Evolutionary conservation across 2,797 vertebrate species (phyloP), one percentile per base, ranked within the genome.

Genomic region (Allobates femoralis): DNA sequence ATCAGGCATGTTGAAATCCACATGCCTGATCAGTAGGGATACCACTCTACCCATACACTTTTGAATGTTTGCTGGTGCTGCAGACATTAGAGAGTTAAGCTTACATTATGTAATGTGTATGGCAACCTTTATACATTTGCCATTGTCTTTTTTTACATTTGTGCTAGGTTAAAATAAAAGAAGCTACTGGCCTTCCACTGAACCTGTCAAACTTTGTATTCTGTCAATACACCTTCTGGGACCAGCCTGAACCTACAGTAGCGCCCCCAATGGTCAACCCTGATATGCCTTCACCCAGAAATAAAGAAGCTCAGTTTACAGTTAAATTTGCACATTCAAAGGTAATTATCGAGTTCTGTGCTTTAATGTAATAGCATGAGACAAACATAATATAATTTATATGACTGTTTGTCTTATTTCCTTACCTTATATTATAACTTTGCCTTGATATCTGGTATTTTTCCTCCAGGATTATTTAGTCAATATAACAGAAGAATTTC

Each of bases 221-320:
- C 95, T 98, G 98, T 92, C 98, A 99, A 90, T 99, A 99, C 87
- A 96, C 95, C 0, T 99, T 99, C 93, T 99, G 98, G 98, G 98
- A 99, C 91, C 96, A 98, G 26, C 94, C 95, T 0, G 94, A 96
- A 81, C 96, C 97, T 66, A 94, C 96, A 0, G 96, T 99, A 88
- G 98, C 97, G 0, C 98, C 98, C 83, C 98, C 98, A 1, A 95
- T 98, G 91, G 96, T 99, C 88, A 97, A 97, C 91, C 98, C 98
- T 0, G 98, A 99, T 84, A 95, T 95, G 87, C 96, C 96, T 34
- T 95, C 96, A 23, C 92, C 95, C 28, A 94, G 93, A 80, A 95
- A 92, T 87, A 96, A 95, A 81, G 97, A 98, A 2, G 91, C 96
- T 28, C 96, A 96, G 90, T 98, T 97, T 90, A 96, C 95, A 0